phyloP scores from a whole-genome alignment of 2,888 invertebrate genomes.

The Torymus aiolomorphi region DNA sequence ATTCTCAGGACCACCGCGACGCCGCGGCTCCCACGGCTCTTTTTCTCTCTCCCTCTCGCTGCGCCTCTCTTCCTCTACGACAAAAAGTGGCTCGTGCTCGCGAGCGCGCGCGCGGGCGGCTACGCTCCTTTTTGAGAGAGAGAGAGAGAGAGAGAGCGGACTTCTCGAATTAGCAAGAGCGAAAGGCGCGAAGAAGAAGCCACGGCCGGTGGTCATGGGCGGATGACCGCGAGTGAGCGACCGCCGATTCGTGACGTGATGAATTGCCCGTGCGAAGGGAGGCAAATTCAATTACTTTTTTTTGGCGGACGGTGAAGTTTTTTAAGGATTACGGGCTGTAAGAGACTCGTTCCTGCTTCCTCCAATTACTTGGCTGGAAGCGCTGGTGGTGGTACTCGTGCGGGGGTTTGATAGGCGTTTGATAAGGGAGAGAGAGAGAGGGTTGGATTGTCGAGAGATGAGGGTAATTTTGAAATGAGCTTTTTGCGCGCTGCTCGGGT shows the following conservation, averaged over 20 bases:
- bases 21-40: constrained; percentile 53
- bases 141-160: not conserved
- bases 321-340: constrained; percentile 8
- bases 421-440: no score
- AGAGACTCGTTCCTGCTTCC: constrained; percentile 43
- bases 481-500: no score
- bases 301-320: constrained; percentile 1
- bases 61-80: no score
- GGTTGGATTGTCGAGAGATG: no score
- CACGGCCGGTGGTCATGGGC: constrained; percentile 19
- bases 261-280: constrained; percentile 51
- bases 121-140: no score
- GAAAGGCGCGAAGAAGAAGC: constrained; percentile 51
- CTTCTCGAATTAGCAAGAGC: constrained; percentile 56
- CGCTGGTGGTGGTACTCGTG: no score
- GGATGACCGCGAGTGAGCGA: constrained; percentile 18
- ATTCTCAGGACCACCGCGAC: constrained; percentile 55
- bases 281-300: constrained; percentile 56
- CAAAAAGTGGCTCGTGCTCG: no score
- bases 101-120: no score
- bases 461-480: no score
- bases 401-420: no score
- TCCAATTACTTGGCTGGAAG: constrained; percentile 36
- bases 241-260: constrained; percentile 48
- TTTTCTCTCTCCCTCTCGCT: not conserved